Percentiles rank a stretch among this genome's conserved stretches.
phyloP scores from a whole-genome alignment of 2,888 invertebrate species.

The Drosophila subquinaria region DNA sequence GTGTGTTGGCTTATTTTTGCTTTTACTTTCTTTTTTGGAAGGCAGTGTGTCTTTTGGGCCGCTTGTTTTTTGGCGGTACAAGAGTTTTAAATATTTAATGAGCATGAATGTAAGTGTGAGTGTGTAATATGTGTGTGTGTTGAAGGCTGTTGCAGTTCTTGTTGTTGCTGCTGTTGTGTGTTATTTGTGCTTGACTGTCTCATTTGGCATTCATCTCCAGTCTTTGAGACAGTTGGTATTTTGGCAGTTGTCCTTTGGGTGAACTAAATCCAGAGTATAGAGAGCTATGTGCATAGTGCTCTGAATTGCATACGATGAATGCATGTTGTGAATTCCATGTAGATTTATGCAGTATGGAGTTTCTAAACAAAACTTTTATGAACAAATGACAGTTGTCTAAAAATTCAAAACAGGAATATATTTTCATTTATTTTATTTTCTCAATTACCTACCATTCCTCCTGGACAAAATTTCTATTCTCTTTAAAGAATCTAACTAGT shows the following conservation, averaged over 20 bases:
- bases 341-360: slow-evolving; percentile 20
- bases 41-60: slow-evolving; percentile 35
- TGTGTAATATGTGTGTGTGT: slow-evolving; percentile 22
- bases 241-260: slow-evolving; percentile 43
- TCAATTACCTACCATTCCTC: too few species aligned
- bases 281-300: slow-evolving; percentile 5
- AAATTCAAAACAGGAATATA: background rate
- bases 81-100: slow-evolving; percentile 73
- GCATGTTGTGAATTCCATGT: slow-evolving; percentile 18
- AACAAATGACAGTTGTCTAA: slow-evolving; percentile 13
- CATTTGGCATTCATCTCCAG: slow-evolving; percentile 49
- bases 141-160: slow-evolving; percentile 56
- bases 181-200: slow-evolving; percentile 28
- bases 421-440: too few species aligned
- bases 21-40: slow-evolving; percentile 19
- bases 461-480: too few species aligned
- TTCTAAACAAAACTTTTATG: slow-evolving; percentile 20
- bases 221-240: slow-evolving; percentile 41
- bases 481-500: too few species aligned
- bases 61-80: slow-evolving; percentile 47
- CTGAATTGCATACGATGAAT: slow-evolving; percentile 17
- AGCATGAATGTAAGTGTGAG: slow-evolving; percentile 22
- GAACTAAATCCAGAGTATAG: background rate
- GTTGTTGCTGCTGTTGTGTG: slow-evolving; percentile 18
- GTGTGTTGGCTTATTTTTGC: slow-evolving; percentile 29